Evolutionary conservation across 2,113 vertebrate species (phyloP), one percentile per base, ranked within the genome.

Genomic region (Tychaedon coryphoeus): DNA sequence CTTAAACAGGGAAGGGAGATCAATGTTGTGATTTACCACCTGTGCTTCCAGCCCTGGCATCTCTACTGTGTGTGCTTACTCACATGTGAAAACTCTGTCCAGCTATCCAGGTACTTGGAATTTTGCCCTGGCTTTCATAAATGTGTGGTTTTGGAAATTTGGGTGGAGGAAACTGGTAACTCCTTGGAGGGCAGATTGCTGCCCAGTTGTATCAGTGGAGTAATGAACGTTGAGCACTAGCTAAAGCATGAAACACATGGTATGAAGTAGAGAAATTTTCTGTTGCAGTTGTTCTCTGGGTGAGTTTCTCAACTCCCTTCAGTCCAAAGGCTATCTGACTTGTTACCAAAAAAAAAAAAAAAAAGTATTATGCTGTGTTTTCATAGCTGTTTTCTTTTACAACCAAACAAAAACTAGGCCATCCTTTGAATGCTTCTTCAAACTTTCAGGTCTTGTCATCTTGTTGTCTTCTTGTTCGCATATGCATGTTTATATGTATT

Each of bases 301-400:
- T 82, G 33, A 43, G 9, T 95, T 84, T 91, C 47, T 80, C 42
- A 77, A 26, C 18, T 56, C 20, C 36, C 40, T 67, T 88, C 45
- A 51, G 78, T 79, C 54, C 81, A 70, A 94, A 90, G 88, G 92
- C 81, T 90, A 47, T 74, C 61, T 61, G 74, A 61, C 62, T 48
- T 50, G 12, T 10, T 60, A 56, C 7, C 1, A 17, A 61, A 42
- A 57, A 26, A 66, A 56, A 66, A 56, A 22, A 28, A 14, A 64
- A 33, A 24, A 24, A 28, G 6, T 9, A 29, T 26, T 43, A 19
- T 16, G 62, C 26, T 24, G 61, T 79, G 26, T 61, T 86, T 88
- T 72, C 14, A 16, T 43, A 78, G 31, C 24, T 45, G 23, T 87
- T 90, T 80, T 61, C 29, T 57, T 82, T 79, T 48, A 34, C 3